Conservation (phyloP, 2,888 invertebrate genomes). For the Miltochrista miniata region DNA sequence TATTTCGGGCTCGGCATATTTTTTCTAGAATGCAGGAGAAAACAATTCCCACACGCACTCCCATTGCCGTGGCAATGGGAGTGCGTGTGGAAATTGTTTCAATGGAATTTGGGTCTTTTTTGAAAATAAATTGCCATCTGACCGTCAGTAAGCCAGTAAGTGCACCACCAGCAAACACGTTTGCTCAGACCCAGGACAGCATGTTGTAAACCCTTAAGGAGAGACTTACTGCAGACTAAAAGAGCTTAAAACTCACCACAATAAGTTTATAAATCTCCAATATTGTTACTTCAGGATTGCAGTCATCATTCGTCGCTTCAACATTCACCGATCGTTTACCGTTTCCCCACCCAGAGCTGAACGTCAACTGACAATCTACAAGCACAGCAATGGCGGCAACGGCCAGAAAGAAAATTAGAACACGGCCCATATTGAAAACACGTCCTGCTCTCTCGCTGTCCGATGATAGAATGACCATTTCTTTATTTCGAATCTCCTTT, state of each 20-base stretch:
- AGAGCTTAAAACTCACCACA: conserved; percentile 65
- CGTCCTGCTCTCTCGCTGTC: conserved; percentile 2
- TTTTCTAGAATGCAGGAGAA: no score
- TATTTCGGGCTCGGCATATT: no score
- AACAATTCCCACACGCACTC: no score
- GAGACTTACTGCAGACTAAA: no score
- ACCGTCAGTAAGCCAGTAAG: no score
- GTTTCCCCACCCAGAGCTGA: conserved; percentile 82
- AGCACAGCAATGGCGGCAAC: conserved; percentile 41
- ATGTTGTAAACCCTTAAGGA: no score
- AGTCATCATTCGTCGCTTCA: conserved; percentile 53
- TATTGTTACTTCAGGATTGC: conserved; percentile 81
- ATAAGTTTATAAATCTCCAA: conserved; percentile 84
- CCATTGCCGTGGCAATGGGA: no score
- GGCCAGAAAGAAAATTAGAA: conserved; percentile 37
- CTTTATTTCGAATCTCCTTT: conserved; percentile 8
- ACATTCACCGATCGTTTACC: conserved; percentile 60
- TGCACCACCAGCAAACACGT: no score
- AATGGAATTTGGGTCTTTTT: no score
- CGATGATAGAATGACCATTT: conserved; percentile 17
- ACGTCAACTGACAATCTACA: conserved; percentile 79
- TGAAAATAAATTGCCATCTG: no score
- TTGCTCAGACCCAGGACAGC: no score
- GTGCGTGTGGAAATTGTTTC: no score
- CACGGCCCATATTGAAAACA: conserved; percentile 45